Conservation (phyloP, 2,797 vertebrate species). For the Chiloscyllium punctatum region DNA sequence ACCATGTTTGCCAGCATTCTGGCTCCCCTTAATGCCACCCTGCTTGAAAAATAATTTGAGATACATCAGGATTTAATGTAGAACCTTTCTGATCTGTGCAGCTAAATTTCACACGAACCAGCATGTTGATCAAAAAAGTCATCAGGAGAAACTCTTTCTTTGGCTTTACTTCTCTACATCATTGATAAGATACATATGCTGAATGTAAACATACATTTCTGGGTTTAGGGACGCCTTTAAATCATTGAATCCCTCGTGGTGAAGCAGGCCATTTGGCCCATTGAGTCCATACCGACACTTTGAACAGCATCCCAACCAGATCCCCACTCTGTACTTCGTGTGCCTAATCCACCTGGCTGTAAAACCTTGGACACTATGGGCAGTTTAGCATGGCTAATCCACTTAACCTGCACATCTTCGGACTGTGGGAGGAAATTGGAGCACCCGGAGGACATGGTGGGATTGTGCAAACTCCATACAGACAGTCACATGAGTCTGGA, state of each 20-base stretch:
- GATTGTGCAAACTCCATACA: too few species aligned
- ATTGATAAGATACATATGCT: neutral
- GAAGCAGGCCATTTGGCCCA: neutral
- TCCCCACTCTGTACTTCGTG: too few species aligned
- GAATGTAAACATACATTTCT: neutral
- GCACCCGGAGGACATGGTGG: too few species aligned
- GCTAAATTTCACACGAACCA: neutral
- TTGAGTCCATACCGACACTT: too few species aligned
- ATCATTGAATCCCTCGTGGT: neutral
- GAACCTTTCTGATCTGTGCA: neutral
- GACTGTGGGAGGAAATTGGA: too few species aligned
- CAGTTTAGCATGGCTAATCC: too few species aligned
- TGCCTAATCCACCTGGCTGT: too few species aligned
- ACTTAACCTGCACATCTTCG: too few species aligned
- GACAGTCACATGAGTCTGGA: too few species aligned
- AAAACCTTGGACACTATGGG: too few species aligned
- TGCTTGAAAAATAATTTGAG: neutral
- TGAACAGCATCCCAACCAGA: too few species aligned
- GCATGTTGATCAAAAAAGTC: too few species aligned
- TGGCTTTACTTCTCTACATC: neutral
- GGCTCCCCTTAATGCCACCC: neutral
- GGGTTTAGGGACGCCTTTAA: neutral
- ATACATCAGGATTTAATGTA: neutral
- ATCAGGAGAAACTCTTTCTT: neutral
- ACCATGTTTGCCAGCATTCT: neutral